These are phyloP conservation scores for Caenorhabditis uteleia DNA, from an alignment of 2,888 invertebrate genomes.

Conservation along the genomic window DNA sequence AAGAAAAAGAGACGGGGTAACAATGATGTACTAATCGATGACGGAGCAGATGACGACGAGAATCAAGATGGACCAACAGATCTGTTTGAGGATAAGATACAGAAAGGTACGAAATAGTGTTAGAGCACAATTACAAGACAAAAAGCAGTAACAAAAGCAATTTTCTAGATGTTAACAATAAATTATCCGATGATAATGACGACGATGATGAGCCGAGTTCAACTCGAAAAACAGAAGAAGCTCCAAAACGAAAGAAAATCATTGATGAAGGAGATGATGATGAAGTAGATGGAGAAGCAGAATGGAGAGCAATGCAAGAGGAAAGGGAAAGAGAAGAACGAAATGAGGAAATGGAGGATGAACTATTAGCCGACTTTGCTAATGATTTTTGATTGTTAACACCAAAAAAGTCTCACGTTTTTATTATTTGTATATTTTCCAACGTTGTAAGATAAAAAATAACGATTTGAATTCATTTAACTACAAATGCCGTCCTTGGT, in stretches of 20 bases:
- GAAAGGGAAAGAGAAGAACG: slow-evolving; percentile 25
- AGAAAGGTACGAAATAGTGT: background rate
- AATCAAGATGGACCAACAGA: slow-evolving; percentile 3
- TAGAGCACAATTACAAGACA: background rate
- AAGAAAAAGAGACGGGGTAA: slow-evolving; percentile 5
- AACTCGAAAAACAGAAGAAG: slow-evolving; percentile 1
- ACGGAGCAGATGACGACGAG: slow-evolving; percentile 22
- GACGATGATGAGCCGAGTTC: slow-evolving; percentile 12
- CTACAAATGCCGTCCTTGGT: slow-evolving; percentile 9
- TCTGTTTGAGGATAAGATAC: background rate
- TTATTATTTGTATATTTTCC: slow-evolving; percentile 5
- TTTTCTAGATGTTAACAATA: background rate
- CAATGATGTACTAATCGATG: slow-evolving; percentile 11
- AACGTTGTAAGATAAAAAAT: background rate
- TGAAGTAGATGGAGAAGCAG: background rate
- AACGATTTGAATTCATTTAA: slow-evolving; percentile 1
- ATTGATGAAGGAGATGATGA: slow-evolving; percentile 8
- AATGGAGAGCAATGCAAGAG: background rate
- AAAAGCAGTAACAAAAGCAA: background rate
- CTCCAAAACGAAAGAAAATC: no score
- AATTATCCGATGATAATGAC: background rate
- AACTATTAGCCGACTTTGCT: slow-evolving; percentile 39
- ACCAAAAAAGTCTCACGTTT: background rate
- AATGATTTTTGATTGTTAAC: slow-evolving; percentile 18
- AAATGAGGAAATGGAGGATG: slow-evolving; percentile 28